Evolutionary conservation across 2,888 invertebrate genomes (phyloP).

Genomic region (Phyllotreta cruciferae): DNA sequence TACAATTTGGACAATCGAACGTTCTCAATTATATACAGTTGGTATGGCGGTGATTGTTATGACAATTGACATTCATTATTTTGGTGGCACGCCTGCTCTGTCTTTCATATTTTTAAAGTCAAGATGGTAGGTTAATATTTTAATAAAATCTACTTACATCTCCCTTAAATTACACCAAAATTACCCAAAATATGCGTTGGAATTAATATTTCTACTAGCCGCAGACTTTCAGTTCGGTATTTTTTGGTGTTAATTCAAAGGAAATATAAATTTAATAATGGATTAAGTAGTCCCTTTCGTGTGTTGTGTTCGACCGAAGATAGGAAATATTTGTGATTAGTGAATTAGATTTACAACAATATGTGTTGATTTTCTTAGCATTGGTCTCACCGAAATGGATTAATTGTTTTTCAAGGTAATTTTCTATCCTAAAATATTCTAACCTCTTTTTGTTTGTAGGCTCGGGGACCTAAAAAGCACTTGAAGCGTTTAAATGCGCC

Average conservation of each 20-base stretch:
- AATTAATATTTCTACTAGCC: slow-evolving; percentile 1
- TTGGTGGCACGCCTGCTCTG: slow-evolving; percentile 23
- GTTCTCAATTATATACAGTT: no score
- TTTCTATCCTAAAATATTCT: slow-evolving; percentile 6
- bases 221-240: slow-evolving; percentile 1
- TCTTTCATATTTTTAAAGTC: slow-evolving; percentile 28
- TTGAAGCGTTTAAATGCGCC: slow-evolving; percentile 99
- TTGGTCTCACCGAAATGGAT: neutral
- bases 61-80: slow-evolving; percentile 9
- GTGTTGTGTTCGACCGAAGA: neutral
- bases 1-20: no score
- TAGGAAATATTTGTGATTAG: no score
- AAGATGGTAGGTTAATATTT: slow-evolving; percentile 32
- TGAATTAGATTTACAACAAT: no score
- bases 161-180: slow-evolving; percentile 7
- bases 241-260: slow-evolving; percentile 5
- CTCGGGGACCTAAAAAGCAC: slow-evolving; percentile 99
- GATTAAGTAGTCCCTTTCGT: neutral
- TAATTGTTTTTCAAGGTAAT: slow-evolving; percentile 2
- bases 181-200: neutral
- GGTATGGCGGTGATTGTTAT: no score
- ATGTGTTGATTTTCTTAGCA: no score
- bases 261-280: neutral
- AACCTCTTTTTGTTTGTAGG: slow-evolving; percentile 66
- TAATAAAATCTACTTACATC: slow-evolving; percentile 22